Base-by-base conservation (phyloP, 1,140 invertebrate species). In the Cepaea nemoralis region DNA sequence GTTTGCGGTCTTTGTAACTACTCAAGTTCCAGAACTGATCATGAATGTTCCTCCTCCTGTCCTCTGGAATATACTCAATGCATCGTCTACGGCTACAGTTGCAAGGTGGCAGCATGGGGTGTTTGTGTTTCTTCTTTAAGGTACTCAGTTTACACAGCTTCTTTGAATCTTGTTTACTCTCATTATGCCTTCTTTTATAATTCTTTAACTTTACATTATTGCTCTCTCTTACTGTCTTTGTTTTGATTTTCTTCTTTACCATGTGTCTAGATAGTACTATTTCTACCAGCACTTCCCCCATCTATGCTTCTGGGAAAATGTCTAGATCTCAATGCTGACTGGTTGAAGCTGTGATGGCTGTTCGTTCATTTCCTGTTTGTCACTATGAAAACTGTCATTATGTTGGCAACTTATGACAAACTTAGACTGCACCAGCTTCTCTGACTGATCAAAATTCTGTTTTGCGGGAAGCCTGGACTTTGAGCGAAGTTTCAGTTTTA, bases 41-140 rank as follows among this genome's bases (percentile, higher is more conserved):
- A 50, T 75, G 73, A 48, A 75, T 55, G 27, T 45, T 27, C 6
- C 19, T 8, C 27, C 73, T 48, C n/a, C 42, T 75, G 27, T 45
- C 73, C 24, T 75, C 73, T 1, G 73, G 45, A 35, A 75, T 75
- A 40, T 75, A 16, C 6, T 75, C 42, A 50, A 75, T 50, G 27
- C 73, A 75, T 35, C 50, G 48, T 19, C 73, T 24, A 5, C 73
- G 40, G 16, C 31, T 48, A 33, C 73, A 75, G n/a, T 50, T 75
- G 50, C 73, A 75, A 27, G 73, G 16, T 50, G 73, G 73, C 14
- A 75, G 42, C 12, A 75, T 50, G 24, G 73, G 73, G 22, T 75
- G 73, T 50, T 50, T 75, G 31, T 75, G n/a, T 27, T 75, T 75
- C 12, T 73, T 73, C 31, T 48, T 75, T 31, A 55, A 22, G 2